A percentile compares a stretch with the other conserved stretches of the same genome.
Conservation (phyloP, 1,140 invertebrate genomes). For the Bombus fervidus region DNA sequence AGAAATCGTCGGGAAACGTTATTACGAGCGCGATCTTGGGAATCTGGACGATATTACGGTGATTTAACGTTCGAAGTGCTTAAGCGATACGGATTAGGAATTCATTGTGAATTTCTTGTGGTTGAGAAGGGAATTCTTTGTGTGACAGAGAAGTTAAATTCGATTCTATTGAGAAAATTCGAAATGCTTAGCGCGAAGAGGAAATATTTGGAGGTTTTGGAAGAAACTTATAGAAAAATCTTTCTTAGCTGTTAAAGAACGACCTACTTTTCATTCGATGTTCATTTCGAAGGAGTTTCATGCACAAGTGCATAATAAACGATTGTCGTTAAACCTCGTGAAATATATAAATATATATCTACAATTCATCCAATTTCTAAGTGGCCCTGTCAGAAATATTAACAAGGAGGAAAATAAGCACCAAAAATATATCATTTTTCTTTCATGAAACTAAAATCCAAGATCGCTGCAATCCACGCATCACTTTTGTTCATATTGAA, state of each 20-base stretch:
- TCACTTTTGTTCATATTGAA: too few species aligned
- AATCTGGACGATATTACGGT: background rate
- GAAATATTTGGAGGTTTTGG: too few species aligned
- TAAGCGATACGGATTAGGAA: background rate
- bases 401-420: too few species aligned
- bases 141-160: background rate
- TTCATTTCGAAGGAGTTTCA: background rate
- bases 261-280: too few species aligned
- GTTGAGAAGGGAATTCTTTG: background rate
- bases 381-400: too few species aligned
- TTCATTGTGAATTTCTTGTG: background rate
- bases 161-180: background rate
- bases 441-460: too few species aligned
- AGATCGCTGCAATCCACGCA: too few species aligned
- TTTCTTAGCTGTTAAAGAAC: too few species aligned
- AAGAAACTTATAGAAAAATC: background rate
- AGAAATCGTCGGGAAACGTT: background rate
- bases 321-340: background rate
- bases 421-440: too few species aligned
- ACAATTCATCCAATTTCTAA: too few species aligned
- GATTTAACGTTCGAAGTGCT: background rate
- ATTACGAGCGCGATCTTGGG: background rate
- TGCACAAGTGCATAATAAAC: background rate
- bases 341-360: too few species aligned
- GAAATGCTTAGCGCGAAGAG: too few species aligned